Base-by-base conservation (phyloP, 2,888 invertebrate species). In the Diadegma fenestrale region DNA sequence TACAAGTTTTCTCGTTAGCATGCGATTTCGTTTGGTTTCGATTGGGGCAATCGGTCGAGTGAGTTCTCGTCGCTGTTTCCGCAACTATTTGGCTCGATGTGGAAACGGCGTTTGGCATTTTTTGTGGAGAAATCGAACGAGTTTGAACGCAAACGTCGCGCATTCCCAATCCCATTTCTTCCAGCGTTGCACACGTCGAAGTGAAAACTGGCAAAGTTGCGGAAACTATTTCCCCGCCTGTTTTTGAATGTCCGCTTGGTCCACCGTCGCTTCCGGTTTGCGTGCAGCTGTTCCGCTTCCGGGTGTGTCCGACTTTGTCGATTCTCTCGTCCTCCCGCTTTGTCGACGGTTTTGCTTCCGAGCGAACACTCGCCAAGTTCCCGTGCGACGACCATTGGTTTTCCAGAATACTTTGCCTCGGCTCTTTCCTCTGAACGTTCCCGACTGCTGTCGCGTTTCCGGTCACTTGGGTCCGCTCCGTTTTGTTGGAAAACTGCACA, bases 381-480 rank as follows among this genome's bases (percentile, higher is more conserved):
- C 93, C 92, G 68, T 94, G 93, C 2, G 94, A 94, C 0, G 93
- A 93, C 94, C 93, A 93, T 43, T 92, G 92, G n/a, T 91, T 91
- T 43, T 89, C 91, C 1, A 91, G 43, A 0, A 88, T 64, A 5
- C 30, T 77, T 6, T 37, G 64, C 45, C 66, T 48, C 17, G 22
- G 17, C 26, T 76, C 63, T 19, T 66, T 58, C 10, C 72, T 68
- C 26, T 48, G 26, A 8, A 51, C 71, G 22, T 45, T 51, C 22
- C 68, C 26, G 33, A 26, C 48, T 41, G 43, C 10, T 30, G 76
- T 33, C 3, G 66, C 76, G 54, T 71, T 78, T 71, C 71, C 80
- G 30, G 63, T 71, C 17, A 26, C 69, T 72, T 58, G 26, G 6
- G 17, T 71, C 43, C 80, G 48, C 8, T 78, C 78, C 1, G 58